These are phyloP conservation scores for Lobophora halterata DNA, from an alignment of 2,888 invertebrate species.

Conservation along the genomic window DNA sequence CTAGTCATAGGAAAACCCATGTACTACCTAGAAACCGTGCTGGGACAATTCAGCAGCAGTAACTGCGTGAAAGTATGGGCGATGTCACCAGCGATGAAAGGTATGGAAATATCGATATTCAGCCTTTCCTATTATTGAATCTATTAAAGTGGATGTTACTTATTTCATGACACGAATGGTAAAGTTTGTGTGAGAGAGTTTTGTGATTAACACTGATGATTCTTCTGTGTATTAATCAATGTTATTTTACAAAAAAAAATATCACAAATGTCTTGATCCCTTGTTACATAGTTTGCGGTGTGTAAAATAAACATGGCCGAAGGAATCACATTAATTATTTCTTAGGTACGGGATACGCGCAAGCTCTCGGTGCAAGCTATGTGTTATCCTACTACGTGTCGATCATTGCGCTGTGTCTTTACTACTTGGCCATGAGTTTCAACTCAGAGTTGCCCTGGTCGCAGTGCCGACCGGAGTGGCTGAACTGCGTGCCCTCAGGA, in stretches of 20 bases:
- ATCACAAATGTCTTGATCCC: too few relatives aligned
- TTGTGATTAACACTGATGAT: too few relatives aligned
- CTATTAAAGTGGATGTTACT: too few relatives aligned
- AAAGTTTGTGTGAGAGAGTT: too few relatives aligned
- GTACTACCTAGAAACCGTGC: conserved; percentile 90
- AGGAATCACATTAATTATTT: neutral
- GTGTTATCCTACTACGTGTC: conserved; percentile 90
- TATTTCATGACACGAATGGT: too few relatives aligned
- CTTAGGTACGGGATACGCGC: conserved; percentile 86
- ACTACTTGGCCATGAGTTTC: conserved; percentile 87
- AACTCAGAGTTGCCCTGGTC: conserved; percentile 87
- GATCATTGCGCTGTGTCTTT: conserved; percentile 86
- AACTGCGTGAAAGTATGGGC: conserved; percentile 88
- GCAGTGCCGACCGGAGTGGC: conserved; percentile 80
- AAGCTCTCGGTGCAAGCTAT: conserved; percentile 82
- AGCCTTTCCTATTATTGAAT: too few relatives aligned
- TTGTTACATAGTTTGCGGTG: too few relatives aligned
- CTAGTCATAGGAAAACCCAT: conserved; percentile 88
- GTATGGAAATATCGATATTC: conserved; percentile 9
- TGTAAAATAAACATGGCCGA: too few relatives aligned
- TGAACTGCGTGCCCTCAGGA: conserved; percentile 66
- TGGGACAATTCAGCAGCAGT: conserved; percentile 91
- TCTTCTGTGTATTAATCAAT: too few relatives aligned
- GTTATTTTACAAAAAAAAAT: too few relatives aligned
- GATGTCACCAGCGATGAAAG: conserved; percentile 87